A percentile compares a stretch with the other conserved stretches of the same genome.
Conservation (phyloP, 2,888 invertebrate species). For the Cheilosia scutellata region DNA sequence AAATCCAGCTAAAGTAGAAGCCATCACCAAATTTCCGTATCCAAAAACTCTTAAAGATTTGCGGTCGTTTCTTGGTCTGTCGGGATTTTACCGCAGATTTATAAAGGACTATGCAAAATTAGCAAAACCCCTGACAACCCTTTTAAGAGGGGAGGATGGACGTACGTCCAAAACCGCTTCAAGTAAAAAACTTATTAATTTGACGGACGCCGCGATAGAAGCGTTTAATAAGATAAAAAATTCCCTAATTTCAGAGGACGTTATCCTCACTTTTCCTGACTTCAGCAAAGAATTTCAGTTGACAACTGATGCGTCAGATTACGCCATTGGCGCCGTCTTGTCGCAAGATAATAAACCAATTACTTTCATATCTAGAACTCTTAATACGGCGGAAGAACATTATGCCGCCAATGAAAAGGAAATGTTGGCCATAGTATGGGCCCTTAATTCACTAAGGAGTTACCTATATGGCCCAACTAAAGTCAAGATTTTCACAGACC, state of each 20-base stretch:
- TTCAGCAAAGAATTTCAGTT: slow-evolving; percentile 39
- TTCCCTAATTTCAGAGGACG: slow-evolving; percentile 6
- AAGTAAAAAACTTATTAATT: slow-evolving; percentile 28
- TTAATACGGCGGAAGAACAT: slow-evolving; percentile 52
- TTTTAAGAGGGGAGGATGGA: slow-evolving; percentile 35
- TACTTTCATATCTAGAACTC: slow-evolving; percentile 50
- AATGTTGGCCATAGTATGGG: slow-evolving; percentile 58
- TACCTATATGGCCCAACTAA: slow-evolving; percentile 48
- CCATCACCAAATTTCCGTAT: neutral
- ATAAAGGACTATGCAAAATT: slow-evolving; percentile 25
- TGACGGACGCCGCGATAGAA: no score
- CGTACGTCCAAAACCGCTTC: slow-evolving; percentile 7
- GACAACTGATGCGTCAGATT: slow-evolving; percentile 78
- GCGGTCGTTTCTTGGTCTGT: slow-evolving; percentile 30
- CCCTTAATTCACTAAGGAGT: slow-evolving; percentile 46
- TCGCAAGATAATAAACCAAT: slow-evolving; percentile 76
- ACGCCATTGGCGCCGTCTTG: slow-evolving; percentile 77
- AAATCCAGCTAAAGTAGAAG: neutral
- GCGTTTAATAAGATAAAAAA: slow-evolving; percentile 23
- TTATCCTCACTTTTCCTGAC: slow-evolving; percentile 32
- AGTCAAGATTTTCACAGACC: slow-evolving; percentile 26
- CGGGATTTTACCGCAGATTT: slow-evolving; percentile 33
- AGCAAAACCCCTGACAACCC: slow-evolving; percentile 41
- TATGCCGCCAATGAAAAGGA: slow-evolving; percentile 57
- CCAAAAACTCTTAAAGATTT: slow-evolving; percentile 17